These are phyloP conservation scores for Muscicapa striata DNA, from an alignment of 2,797 vertebrate genomes.

Conservation along the genomic window DNA sequence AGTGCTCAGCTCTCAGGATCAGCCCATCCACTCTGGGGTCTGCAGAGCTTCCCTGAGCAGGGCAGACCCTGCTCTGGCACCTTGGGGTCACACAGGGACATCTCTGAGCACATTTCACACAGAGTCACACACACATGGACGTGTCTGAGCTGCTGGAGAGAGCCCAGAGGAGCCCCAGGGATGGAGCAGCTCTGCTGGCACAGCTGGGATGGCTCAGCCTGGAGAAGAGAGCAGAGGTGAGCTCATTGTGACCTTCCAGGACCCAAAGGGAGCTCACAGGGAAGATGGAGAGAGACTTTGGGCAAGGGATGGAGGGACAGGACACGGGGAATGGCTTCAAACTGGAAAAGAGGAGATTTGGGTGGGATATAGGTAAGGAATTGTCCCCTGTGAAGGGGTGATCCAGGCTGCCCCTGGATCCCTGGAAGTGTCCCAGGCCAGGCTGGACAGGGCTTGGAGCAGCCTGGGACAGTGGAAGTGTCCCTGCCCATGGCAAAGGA, in stretches of 20 bases:
- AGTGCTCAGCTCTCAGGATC: background rate
- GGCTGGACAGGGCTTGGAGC: background rate
- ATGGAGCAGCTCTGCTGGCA: too few species aligned
- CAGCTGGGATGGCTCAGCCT: too few species aligned
- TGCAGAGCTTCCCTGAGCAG: background rate
- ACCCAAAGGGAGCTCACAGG: background rate
- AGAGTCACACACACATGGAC: accelerated
- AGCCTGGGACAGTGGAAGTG: accelerated
- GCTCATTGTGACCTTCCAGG: too few species aligned
- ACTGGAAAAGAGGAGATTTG: background rate
- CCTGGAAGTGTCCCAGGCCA: background rate
- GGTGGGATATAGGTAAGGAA: background rate
- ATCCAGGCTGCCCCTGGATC: background rate
- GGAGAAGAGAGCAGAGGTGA: too few species aligned
- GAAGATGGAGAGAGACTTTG: background rate
- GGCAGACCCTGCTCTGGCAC: background rate
- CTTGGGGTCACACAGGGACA: accelerated
- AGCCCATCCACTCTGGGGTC: background rate
- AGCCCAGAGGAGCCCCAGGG: background rate
- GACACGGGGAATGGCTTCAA: background rate
- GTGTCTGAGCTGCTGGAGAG: accelerated
- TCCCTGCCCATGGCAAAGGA: background rate
- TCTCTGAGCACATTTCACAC: background rate
- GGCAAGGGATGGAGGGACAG: background rate
- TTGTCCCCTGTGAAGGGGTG: background rate